Conservation (phyloP, 2,797 vertebrate species). For the Psittacula echo region DNA sequence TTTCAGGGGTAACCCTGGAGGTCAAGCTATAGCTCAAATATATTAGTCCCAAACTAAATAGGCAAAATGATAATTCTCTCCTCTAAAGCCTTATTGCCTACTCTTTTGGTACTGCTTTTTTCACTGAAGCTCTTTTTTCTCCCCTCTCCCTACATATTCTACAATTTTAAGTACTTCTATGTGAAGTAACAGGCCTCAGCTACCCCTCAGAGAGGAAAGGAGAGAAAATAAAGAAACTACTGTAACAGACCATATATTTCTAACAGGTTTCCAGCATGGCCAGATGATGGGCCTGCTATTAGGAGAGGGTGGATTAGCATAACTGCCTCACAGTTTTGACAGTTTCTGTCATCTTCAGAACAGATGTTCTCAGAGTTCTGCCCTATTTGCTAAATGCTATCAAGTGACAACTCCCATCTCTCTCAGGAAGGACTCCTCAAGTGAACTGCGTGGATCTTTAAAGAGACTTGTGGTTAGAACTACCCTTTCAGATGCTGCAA, state of each 20-base stretch:
- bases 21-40: background rate
- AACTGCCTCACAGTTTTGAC: constrained; percentile 29
- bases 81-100: background rate
- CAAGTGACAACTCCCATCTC: background rate
- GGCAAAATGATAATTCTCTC: background rate
- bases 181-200: background rate
- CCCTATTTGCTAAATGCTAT: constrained; percentile 12
- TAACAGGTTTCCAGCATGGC: background rate
- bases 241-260: background rate
- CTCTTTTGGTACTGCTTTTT: background rate
- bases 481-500: background rate
- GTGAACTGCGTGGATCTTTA: background rate
- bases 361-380: background rate
- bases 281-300: background rate
- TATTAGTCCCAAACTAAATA: background rate
- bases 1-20: background rate
- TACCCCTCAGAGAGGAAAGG: background rate
- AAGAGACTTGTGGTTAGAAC: background rate
- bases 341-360: constrained; percentile 36
- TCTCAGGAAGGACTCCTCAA: background rate
- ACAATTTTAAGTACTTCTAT: background rate
- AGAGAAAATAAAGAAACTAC: background rate
- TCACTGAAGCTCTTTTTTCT: background rate
- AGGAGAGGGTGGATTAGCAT: background rate
- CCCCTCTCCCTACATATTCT: background rate